Percentiles rank a stretch among this genome's conserved stretches.
phyloP scores from a whole-genome alignment of 2,797 vertebrate genomes.

The Avahi laniger region DNA sequence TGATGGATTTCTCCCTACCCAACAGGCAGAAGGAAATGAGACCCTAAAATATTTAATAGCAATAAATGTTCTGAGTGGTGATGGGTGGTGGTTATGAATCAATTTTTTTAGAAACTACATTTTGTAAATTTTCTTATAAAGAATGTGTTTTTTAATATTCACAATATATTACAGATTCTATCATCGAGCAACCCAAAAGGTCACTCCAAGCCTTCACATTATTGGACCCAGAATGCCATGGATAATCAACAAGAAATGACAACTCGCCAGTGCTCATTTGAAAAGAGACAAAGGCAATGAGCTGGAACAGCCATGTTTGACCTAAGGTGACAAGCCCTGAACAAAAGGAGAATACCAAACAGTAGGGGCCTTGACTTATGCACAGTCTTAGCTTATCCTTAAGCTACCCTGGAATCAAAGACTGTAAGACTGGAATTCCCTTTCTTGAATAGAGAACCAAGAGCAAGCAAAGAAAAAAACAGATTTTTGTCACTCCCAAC shows the following conservation, averaged over 20 bases:
- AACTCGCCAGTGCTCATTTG: neutral
- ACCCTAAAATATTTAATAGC: neutral
- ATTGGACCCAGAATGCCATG: neutral
- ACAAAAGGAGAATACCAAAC: neutral
- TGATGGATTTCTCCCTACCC: neutral
- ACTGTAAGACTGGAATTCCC: neutral
- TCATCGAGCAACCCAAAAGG: neutral
- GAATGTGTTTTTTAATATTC: neutral
- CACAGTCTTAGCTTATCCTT: neutral
- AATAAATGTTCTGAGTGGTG: neutral
- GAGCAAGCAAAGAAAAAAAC: neutral
- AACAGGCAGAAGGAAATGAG: neutral
- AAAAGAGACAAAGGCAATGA: neutral
- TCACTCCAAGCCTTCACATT: neutral
- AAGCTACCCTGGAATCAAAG: neutral
- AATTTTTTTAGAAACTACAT: neutral
- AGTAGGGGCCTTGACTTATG: neutral
- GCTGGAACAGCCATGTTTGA: neutral
- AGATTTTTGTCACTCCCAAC: neutral
- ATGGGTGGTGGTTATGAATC: neutral
- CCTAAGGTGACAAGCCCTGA: neutral
- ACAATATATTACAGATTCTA: conserved; percentile 15
- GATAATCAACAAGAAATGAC: neutral
- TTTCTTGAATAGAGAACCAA: neutral
- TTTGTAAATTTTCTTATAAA: conserved; percentile 15